phyloP scores from a whole-genome alignment of 30 jellyfish, hydroid and myxozoan species.

The Cassiopea xamachana region DNA sequence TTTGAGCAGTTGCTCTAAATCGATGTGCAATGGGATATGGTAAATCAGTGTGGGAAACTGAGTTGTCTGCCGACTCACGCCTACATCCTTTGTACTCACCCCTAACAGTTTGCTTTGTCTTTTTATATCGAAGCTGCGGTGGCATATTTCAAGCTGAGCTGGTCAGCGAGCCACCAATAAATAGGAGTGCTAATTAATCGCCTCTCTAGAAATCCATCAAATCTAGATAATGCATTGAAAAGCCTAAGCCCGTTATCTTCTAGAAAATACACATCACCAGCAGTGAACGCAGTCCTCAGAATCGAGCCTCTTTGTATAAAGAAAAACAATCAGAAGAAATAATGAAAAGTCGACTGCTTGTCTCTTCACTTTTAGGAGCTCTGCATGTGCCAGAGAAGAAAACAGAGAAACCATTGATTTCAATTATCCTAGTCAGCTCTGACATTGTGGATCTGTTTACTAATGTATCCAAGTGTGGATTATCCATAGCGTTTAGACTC shows the following conservation, averaged over 20 bases:
- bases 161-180: conserved; percentile 14
- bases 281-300: background rate
- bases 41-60: conserved; percentile 51
- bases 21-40: background rate
- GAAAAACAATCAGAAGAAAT: background rate
- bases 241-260: conserved; percentile 49
- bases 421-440: background rate
- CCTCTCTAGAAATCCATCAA: conserved; percentile 1
- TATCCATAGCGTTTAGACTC: background rate
- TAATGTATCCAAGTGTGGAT: background rate
- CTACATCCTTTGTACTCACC: background rate
- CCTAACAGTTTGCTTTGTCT: conserved; percentile 2
- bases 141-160: conserved; percentile 29
- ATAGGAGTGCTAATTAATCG: conserved; percentile 12
- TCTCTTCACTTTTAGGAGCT: background rate
- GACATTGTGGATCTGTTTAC: background rate
- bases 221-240: conserved; percentile 3
- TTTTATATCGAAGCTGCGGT: conserved; percentile 25
- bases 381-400: background rate
- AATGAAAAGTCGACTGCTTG: background rate
- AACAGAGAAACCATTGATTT: background rate
- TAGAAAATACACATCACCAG: conserved; percentile 14
- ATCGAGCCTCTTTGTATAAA: background rate
- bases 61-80: conserved; percentile 39
- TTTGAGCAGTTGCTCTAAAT: background rate